Evolutionary conservation across 2,888 invertebrate species (phyloP).

Genomic region (Carabus problematicus): DNA sequence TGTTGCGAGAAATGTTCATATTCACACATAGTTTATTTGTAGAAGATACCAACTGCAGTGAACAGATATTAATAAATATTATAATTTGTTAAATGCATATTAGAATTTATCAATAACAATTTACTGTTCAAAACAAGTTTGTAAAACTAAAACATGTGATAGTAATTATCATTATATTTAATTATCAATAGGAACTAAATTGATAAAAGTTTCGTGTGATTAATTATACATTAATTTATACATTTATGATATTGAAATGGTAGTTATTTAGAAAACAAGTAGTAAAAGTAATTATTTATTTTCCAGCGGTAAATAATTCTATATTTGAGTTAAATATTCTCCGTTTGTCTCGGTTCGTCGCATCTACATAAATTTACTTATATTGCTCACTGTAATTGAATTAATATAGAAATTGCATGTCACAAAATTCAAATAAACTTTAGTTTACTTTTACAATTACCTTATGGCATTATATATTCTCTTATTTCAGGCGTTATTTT

Average conservation of each 20-base stretch:
- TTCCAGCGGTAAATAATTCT: too few relatives aligned
- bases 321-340: too few relatives aligned
- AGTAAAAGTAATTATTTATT: slow-evolving; percentile 26
- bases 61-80: too few relatives aligned
- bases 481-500: neutral
- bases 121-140: too few relatives aligned
- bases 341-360: neutral
- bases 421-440: slow-evolving; percentile 25
- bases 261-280: neutral
- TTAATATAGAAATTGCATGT: slow-evolving; percentile 33
- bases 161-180: slow-evolving; percentile 24
- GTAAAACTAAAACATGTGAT: neutral
- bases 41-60: too few relatives aligned
- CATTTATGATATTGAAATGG: neutral
- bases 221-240: slow-evolving; percentile 24
- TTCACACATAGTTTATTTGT: too few relatives aligned
- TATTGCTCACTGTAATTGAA: slow-evolving; percentile 25
- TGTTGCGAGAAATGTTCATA: too few relatives aligned
- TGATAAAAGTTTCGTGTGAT: slow-evolving; percentile 13
- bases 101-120: too few relatives aligned
- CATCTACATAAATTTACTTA: slow-evolving; percentile 25
- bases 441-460: too few relatives aligned
- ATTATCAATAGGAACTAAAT: slow-evolving; percentile 15
- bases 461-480: slow-evolving; percentile 14
- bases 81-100: too few relatives aligned